Conservation (phyloP, 1,140 invertebrate species). For the Pseudomyrmex cubaensis region DNA sequence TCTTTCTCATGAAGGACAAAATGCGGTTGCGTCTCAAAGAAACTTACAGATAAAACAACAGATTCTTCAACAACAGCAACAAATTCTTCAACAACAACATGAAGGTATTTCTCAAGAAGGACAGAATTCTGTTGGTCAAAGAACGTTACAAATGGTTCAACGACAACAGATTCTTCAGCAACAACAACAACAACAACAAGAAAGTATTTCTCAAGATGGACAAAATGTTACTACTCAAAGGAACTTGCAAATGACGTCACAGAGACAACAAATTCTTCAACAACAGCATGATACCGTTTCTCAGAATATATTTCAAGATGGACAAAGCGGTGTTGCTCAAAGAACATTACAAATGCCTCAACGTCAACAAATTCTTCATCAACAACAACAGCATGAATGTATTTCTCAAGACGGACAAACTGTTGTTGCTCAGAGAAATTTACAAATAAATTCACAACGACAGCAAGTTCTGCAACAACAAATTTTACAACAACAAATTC, state of each 20-base stretch:
- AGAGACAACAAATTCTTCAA: constrained; percentile 82
- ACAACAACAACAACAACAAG: constrained; percentile 85
- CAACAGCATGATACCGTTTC: constrained; percentile 74
- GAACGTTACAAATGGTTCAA: constrained; percentile 81
- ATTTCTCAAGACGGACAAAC: constrained; percentile 74
- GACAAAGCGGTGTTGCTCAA: constrained; percentile 78
- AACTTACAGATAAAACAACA: constrained; percentile 81
- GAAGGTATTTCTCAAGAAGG: constrained; percentile 72
- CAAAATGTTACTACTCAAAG: constrained; percentile 71
- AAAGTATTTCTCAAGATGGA: constrained; percentile 80
- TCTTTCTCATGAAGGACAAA: constrained; percentile 77
- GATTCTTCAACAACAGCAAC: constrained; percentile 76
- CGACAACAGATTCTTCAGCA: constrained; percentile 82
- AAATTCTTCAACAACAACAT: constrained; percentile 85
- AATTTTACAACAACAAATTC: constrained; percentile 32
- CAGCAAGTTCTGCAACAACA: constrained; percentile 62
- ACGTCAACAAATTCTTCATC: constrained; percentile 64
- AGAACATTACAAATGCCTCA: constrained; percentile 79
- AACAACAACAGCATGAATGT: constrained; percentile 56
- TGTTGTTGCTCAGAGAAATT: constrained; percentile 77
- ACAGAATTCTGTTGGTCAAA: constrained; percentile 78
- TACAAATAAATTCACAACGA: constrained; percentile 80
- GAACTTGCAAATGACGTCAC: constrained; percentile 78
- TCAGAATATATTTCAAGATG: constrained; percentile 67
- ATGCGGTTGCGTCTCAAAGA: constrained; percentile 76